Percentiles rank a stretch among this genome's conserved stretches.
Evolutionary conservation across 2,888 invertebrate genomes (phyloP).

Genomic region (Carpatolechia fugitivella): DNA sequence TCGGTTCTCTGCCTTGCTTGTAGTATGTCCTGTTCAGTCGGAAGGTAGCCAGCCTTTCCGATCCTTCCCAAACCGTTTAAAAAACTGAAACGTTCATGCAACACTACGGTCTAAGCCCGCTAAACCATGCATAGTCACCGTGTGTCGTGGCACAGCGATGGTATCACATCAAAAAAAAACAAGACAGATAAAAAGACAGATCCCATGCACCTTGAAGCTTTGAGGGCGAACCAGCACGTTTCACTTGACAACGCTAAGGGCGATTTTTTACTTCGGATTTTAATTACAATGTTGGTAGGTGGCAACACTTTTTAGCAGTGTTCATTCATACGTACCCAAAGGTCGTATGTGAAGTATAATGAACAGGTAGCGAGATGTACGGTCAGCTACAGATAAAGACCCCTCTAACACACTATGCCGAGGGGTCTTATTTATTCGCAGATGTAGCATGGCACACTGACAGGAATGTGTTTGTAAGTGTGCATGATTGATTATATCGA

Average conservation of each 20-base stretch:
- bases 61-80: constrained; percentile 95
- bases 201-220: constrained; percentile 23
- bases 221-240: constrained; percentile 11
- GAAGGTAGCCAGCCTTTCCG: constrained; percentile 90
- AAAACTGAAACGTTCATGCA: constrained; percentile 88
- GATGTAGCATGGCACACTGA: too few relatives aligned
- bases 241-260: background rate
- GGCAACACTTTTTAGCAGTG: too few relatives aligned
- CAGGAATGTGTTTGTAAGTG: too few relatives aligned
- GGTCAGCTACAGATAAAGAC: too few relatives aligned
- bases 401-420: too few relatives aligned
- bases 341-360: too few relatives aligned
- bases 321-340: too few relatives aligned
- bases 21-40: constrained; percentile 97
- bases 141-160: constrained; percentile 26
- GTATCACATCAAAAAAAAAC: constrained; percentile 24
- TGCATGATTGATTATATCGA: too few relatives aligned
- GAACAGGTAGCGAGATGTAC: too few relatives aligned
- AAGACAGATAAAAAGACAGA: constrained; percentile 21
- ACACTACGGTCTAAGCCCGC: constrained; percentile 34
- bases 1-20: constrained; percentile 97
- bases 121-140: constrained; percentile 39
- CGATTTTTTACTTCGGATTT: background rate
- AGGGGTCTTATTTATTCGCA: too few relatives aligned
- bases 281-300: too few relatives aligned